Evolutionary conservation across 2,113 vertebrate species (phyloP).

Genomic region (Oncorhynchus tshawytscha): DNA sequence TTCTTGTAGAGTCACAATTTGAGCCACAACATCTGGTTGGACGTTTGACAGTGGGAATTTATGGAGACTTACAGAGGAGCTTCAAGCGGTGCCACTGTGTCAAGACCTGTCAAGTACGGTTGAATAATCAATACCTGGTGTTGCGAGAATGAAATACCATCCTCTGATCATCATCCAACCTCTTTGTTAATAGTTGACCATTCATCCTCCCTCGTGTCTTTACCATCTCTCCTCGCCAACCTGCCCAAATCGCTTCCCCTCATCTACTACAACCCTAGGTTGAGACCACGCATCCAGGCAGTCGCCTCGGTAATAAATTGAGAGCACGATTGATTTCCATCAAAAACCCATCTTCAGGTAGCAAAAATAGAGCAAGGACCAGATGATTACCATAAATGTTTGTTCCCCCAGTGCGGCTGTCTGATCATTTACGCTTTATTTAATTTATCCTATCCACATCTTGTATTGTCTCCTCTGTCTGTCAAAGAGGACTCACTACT

Average conservation of each 20-base stretch:
- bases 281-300: not conserved
- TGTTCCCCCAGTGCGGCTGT: not conserved
- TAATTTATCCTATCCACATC: constrained; percentile 6
- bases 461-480: not conserved
- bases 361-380: not conserved
- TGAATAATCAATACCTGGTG: not conserved
- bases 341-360: not conserved
- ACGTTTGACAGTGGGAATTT: no score
- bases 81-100: constrained; percentile 26
- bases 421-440: not conserved
- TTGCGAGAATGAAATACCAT: not conserved
- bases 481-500: constrained; percentile 19
- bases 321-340: constrained; percentile 10
- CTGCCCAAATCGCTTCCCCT: no score
- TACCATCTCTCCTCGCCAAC: not conserved
- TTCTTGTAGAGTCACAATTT: no score
- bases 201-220: not conserved
- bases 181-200: not conserved
- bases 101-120: constrained; percentile 17
- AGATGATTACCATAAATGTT: not conserved
- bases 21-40: no score
- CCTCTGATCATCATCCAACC: not conserved
- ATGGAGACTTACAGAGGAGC: no score
- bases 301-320: not conserved
- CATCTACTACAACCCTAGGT: not conserved